A percentile compares a stretch with the other conserved stretches of the same genome.
Conservation (phyloP, 2,113 vertebrate genomes). For the Eidolon helvum region DNA sequence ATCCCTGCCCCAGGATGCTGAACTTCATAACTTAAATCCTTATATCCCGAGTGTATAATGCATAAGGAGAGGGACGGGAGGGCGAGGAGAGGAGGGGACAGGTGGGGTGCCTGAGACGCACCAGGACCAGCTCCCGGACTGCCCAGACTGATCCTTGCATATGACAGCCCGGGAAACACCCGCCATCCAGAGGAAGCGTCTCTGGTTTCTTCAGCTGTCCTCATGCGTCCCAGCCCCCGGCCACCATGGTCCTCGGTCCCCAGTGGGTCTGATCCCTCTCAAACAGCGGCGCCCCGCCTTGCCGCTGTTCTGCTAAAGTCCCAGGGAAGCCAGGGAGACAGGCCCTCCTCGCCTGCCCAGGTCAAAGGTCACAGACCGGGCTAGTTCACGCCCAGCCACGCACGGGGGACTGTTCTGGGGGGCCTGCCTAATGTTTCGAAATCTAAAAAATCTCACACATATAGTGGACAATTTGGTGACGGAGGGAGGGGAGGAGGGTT, state of each 20-base stretch:
- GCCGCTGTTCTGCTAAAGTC: background rate
- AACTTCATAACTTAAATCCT: background rate
- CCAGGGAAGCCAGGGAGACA: fast-evolving
- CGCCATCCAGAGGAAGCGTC: background rate
- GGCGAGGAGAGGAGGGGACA: too few species aligned
- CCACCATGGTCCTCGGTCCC: background rate
- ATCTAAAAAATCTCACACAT: too few species aligned
- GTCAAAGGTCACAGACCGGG: background rate
- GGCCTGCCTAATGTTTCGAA: background rate
- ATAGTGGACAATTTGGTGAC: too few species aligned
- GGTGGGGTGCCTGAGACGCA: background rate
- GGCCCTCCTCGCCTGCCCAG: background rate
- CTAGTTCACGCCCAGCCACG: background rate
- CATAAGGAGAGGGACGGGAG: too few species aligned
- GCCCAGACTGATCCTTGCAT: background rate
- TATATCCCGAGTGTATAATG: background rate
- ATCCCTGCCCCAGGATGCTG: background rate
- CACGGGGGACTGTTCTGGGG: background rate
- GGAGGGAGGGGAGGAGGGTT: too few species aligned
- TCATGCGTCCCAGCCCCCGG: background rate
- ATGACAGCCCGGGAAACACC: background rate
- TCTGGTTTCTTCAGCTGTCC: background rate
- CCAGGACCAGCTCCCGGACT: too few species aligned
- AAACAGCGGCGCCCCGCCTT: background rate
- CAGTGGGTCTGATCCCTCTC: background rate